These are phyloP conservation scores for Capreolus pygargus DNA, from an alignment of 2,113 vertebrate species.

Conservation along the genomic window DNA sequence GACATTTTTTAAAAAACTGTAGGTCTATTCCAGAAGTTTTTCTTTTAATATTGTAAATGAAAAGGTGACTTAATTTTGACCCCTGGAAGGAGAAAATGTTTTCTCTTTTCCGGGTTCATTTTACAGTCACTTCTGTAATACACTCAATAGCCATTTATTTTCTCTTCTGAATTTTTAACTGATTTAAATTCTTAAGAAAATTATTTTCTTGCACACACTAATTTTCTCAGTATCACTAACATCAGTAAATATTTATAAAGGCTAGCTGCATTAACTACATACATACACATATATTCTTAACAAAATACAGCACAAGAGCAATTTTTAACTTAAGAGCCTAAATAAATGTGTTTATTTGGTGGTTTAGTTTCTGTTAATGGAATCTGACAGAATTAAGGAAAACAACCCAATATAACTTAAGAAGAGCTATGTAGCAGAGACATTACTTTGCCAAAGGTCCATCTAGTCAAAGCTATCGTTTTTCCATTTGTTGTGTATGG, in stretches of 20 bases:
- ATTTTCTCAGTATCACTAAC: slow-evolving; percentile 10
- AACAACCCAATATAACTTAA: neutral
- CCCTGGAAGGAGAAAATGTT: neutral
- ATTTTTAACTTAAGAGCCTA: slow-evolving; percentile 5
- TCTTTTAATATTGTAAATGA: neutral
- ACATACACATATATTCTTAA: neutral
- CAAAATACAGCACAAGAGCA: neutral
- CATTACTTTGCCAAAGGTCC: neutral
- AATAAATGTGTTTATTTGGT: neutral
- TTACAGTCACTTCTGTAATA: neutral
- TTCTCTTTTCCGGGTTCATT: neutral
- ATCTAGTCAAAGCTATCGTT: neutral
- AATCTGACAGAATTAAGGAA: neutral
- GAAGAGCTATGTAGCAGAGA: neutral
- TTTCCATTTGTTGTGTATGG: neutral
- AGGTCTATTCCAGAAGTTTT: neutral
- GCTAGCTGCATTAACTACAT: neutral
- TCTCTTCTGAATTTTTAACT: slow-evolving; percentile 26
- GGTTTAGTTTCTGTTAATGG: neutral
- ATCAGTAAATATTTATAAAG: slow-evolving; percentile 45
- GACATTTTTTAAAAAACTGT: neutral
- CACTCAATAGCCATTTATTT: neutral
- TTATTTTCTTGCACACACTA: neutral
- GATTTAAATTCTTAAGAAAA: slow-evolving; percentile 20
- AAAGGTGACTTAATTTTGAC: slow-evolving; percentile 21